Conservation (phyloP, 2,797 vertebrate genomes). For the Amphiprion clarkii region DNA sequence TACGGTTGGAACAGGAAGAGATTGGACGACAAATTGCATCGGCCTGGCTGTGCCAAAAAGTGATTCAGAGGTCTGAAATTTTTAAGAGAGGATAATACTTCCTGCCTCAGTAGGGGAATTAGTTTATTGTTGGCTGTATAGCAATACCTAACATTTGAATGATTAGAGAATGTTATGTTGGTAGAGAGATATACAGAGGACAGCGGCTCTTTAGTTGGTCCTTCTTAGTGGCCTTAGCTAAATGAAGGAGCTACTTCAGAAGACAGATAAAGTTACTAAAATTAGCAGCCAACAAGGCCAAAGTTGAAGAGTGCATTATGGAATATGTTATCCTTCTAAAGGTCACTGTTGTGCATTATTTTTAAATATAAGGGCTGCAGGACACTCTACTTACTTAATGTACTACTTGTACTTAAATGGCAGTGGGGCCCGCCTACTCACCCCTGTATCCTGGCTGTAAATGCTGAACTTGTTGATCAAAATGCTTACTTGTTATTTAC, state of each 20-base stretch:
- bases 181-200: background rate
- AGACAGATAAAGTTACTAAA: background rate
- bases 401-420: background rate
- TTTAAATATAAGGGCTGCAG: background rate
- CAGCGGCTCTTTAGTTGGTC: background rate
- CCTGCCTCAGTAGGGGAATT: too few species aligned
- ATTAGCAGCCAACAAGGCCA: background rate
- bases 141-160: background rate
- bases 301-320: background rate
- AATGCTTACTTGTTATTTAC: background rate
- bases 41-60: slow-evolving; percentile 19
- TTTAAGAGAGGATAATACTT: slow-evolving; percentile 11
- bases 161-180: background rate
- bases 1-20: slow-evolving; percentile 6
- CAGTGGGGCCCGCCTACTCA: background rate
- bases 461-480: background rate
- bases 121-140: background rate
- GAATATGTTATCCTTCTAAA: background rate
- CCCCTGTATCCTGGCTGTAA: background rate
- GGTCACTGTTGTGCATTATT: background rate
- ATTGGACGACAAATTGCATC: slow-evolving; percentile 5
- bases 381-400: background rate
- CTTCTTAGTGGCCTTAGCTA: background rate
- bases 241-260: background rate
- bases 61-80: background rate